Evolutionary conservation across 2,113 vertebrate species (phyloP).

Genomic region (Neomonachus schauinslandi): DNA sequence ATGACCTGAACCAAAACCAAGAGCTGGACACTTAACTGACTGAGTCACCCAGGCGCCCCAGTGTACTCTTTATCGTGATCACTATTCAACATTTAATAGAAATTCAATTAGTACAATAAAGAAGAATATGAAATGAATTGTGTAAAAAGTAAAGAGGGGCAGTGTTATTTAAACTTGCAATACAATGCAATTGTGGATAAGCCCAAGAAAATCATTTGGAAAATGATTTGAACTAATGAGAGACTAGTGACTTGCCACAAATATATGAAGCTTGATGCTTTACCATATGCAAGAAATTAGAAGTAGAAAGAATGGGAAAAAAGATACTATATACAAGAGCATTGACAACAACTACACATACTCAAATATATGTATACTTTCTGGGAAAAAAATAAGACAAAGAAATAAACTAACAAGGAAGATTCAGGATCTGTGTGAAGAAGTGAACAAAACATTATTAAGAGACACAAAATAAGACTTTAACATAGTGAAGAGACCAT

Average conservation of each 20-base stretch:
- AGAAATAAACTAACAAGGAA: background rate
- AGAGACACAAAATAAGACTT: background rate
- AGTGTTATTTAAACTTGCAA: conserved; percentile 3
- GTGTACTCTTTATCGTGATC: background rate
- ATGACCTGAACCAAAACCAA: background rate
- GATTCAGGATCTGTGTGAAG: background rate
- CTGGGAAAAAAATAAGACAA: background rate
- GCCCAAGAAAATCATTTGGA: background rate
- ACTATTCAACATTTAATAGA: background rate
- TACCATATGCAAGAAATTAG: background rate
- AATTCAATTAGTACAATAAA: background rate
- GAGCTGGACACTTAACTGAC: background rate
- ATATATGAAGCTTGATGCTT: background rate
- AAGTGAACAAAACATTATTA: background rate
- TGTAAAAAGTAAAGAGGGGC: background rate
- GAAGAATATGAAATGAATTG: conserved; percentile 12
- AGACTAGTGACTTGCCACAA: background rate
- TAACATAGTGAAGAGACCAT: background rate
- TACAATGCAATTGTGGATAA: background rate
- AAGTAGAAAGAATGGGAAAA: conserved; percentile 6
- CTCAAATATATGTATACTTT: background rate
- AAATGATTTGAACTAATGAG: background rate
- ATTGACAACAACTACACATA: background rate
- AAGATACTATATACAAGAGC: background rate
- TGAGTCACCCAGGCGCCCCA: background rate